Evolutionary conservation across 1,140 invertebrate species (phyloP).

Genomic region (Ditylenchus dipsaci): DNA sequence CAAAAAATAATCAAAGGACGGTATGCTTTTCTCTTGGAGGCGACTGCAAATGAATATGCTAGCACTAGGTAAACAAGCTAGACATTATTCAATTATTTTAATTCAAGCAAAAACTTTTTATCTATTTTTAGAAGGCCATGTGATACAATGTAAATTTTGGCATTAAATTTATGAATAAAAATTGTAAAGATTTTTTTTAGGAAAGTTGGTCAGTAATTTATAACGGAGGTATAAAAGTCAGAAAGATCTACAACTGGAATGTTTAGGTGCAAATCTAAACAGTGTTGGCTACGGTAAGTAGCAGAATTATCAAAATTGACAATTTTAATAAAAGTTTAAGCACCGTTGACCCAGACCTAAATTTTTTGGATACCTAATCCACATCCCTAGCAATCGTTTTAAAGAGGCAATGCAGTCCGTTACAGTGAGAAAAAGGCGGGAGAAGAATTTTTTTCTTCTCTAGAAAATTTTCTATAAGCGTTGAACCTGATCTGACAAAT

Average conservation of each 20-base stretch:
- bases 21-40: conserved; percentile 89
- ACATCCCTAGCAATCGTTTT: too few relatives aligned
- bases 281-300: conserved; percentile 55
- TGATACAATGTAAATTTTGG: neutral
- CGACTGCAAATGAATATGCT: conserved; percentile 86
- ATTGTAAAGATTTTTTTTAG: neutral
- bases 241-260: too few relatives aligned
- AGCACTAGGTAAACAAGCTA: conserved; percentile 86
- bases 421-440: too few relatives aligned
- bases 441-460: too few relatives aligned
- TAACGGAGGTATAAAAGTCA: conserved; percentile 37
- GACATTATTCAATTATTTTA: neutral
- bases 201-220: conserved; percentile 66
- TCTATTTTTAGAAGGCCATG: neutral
- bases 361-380: too few relatives aligned
- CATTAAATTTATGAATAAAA: neutral
- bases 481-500: too few relatives aligned
- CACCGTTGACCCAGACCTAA: too few relatives aligned
- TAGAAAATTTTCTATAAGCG: too few relatives aligned
- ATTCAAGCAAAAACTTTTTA: neutral
- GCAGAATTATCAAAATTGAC: neutral
- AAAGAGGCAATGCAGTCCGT: too few relatives aligned
- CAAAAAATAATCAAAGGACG: too few relatives aligned
- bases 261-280: conserved; percentile 60
- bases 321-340: neutral